Conservation (phyloP, 2,888 invertebrate species). For the Glyphotaelius pellucidus region DNA sequence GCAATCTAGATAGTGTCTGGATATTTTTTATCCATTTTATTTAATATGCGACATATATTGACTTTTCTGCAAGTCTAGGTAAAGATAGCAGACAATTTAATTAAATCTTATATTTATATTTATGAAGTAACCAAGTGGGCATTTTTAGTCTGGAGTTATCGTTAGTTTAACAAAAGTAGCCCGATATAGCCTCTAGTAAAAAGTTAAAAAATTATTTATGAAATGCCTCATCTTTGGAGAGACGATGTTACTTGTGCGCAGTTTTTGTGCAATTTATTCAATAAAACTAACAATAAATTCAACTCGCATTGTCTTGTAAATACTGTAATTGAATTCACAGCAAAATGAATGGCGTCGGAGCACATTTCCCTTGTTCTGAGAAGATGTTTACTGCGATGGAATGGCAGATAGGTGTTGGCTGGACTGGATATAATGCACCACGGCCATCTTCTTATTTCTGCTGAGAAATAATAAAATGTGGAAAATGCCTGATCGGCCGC, state of each 20-base stretch:
- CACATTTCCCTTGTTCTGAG: too few relatives aligned
- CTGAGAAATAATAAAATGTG: not conserved
- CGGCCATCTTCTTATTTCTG: not conserved
- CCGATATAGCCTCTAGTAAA: not conserved
- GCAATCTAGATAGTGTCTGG: too few relatives aligned
- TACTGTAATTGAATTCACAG: not conserved
- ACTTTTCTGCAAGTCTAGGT: too few relatives aligned
- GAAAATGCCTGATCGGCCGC: not conserved
- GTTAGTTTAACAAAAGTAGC: not conserved
- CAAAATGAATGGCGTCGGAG: not conserved
- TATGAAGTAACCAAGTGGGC: not conserved
- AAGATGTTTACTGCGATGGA: not conserved
- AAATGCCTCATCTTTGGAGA: not conserved
- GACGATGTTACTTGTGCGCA: not conserved
- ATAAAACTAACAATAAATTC: not conserved
- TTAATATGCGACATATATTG: too few relatives aligned
- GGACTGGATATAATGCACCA: not conserved
- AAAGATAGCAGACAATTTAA: too few relatives aligned
- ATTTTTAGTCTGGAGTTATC: too few relatives aligned
- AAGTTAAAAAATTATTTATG: not conserved
- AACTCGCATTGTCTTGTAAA: not conserved
- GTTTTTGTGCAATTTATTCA: not conserved
- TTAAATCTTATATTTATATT: too few relatives aligned
- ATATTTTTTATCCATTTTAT: too few relatives aligned
- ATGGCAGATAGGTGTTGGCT: not conserved